These are phyloP conservation scores for Melanogrammus aeglefinus DNA, from an alignment of 2,797 vertebrate genomes.

Conservation along the genomic window DNA sequence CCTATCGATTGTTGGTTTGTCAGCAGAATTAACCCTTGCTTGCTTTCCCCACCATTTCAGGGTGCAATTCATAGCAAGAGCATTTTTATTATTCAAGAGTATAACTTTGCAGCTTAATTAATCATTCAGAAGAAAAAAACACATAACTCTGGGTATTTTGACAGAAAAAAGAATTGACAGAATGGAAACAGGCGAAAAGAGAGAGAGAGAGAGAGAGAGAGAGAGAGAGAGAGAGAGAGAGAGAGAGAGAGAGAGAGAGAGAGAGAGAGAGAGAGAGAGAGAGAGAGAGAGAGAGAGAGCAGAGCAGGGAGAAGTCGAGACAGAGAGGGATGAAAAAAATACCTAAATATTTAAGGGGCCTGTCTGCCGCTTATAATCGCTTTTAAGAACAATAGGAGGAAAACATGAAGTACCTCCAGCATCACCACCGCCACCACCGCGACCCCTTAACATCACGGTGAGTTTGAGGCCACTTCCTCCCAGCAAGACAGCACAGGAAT, in stretches of 20 bases:
- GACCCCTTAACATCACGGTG: background rate
- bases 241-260: no score
- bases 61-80: background rate
- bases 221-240: no score
- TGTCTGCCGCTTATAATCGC: slow-evolving; percentile 72
- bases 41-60: background rate
- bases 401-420: background rate
- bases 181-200: background rate
- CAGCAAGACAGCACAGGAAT: slow-evolving; percentile 14
- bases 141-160: background rate
- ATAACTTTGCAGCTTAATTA: background rate
- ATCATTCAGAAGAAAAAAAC: background rate
- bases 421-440: no score
- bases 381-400: slow-evolving; percentile 62
- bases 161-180: background rate
- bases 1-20: no score
- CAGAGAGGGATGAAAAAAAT: slow-evolving; percentile 24
- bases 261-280: background rate
- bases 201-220: background rate
- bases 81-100: background rate
- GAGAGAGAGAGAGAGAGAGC: background rate
- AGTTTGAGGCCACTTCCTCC: background rate
- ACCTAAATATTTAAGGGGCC: slow-evolving; percentile 70
- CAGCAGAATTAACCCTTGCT: no score
- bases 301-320: slow-evolving; percentile 19